Base-by-base conservation (phyloP, 1,140 invertebrate genomes). In the Leptonema lineaticorne region DNA sequence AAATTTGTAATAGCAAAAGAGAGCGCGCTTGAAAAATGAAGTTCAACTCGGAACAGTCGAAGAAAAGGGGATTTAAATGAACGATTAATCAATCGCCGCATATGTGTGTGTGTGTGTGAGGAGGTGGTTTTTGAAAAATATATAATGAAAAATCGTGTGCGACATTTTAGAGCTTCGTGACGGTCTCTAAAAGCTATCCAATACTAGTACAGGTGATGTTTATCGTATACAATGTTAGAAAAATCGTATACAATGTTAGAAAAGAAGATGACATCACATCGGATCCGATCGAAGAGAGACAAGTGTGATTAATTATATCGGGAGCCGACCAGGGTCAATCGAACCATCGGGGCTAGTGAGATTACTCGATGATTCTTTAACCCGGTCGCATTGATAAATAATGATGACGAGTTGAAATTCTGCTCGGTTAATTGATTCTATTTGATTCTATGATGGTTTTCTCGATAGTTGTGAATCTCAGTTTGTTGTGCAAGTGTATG, bases 291-390 rank as follows among this genome's bases (percentile, higher is more conserved):
- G 33, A 64, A 20, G 60, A 63, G 45, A 41, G 45, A 27, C 62
- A 64, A 64, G 62, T 64, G 62, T 64, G 62, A 64, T 64, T 64
- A 64, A 64, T 64, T 64, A 64, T 50, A 50, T 2, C 58, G 58
- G n/a, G 2, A 16, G 58, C n/a, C 29, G 28, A 26, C 33, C 24
- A 9, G 33, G 33, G 27, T 64, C 11, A 64, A 41, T 64, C 59
- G 41, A 33, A 33, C 59, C 16, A 62, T 62, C 62, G 33, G 62
- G n/a, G 41, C 28, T 30, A 26, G 28, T 29, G 14, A n/a, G 37
- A 14, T 3, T 11, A 16, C 9, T 14, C 11, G 2, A 14, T 16
- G 37, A 11, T 41, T 11, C 37, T 5, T 14, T 41, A 41, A 16
- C 9, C 16, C 37, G 37, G 24, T 37, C 57, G 33, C 33, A 59